Evolutionary conservation across 2,888 invertebrate genomes (phyloP), one percentile per base, ranked within the genome.

Genomic region (Ditula angustiorana): DNA sequence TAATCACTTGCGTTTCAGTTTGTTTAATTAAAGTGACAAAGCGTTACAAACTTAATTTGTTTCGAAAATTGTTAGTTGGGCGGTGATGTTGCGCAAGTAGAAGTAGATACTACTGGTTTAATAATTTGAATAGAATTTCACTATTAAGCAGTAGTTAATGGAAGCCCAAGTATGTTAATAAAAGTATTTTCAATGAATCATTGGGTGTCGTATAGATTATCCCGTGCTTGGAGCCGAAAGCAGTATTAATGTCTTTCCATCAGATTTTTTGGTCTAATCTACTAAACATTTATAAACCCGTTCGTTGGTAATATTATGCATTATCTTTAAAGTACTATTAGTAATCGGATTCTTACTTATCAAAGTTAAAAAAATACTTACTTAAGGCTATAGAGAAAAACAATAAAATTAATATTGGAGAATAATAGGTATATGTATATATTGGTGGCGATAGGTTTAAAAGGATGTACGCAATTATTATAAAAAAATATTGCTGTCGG

Each of bases 151-250:
- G 19, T 30, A 59, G 21, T 59, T 30, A 47, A 58, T 52, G 33
- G 44, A 37, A n/a, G 41, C 23, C 24, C 37, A 41, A 53, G n/a
- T 53, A 59, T 59, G 58, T 59, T 37, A 59, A 64, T 58, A 46
- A 46, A 46, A 53, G 46, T 59, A 47, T 28, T 58, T 59, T 44
- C 13, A 46, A 53, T 64, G 46, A 59, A 64, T 59, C 46, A 53
- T 58, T 50, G 28, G 33, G 46, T 58, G 52, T 46, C 46, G 37
- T 59, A 28, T 28, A 64, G 53, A 47, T 64, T 23, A 62, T 56
- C 37, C 46, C 33, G 28, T 23, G 37, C 37, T 37, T 58, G 33
- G 19, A 50, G n/a, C 26, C 19, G 57, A 52, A 52, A 50, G 49
- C 10, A 7, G 33, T 10, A 50, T 50, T 52, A 35, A 63, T 30